These are phyloP conservation scores for Aricia artaxerxes DNA, from an alignment of 2,888 invertebrate genomes.

Conservation along the genomic window DNA sequence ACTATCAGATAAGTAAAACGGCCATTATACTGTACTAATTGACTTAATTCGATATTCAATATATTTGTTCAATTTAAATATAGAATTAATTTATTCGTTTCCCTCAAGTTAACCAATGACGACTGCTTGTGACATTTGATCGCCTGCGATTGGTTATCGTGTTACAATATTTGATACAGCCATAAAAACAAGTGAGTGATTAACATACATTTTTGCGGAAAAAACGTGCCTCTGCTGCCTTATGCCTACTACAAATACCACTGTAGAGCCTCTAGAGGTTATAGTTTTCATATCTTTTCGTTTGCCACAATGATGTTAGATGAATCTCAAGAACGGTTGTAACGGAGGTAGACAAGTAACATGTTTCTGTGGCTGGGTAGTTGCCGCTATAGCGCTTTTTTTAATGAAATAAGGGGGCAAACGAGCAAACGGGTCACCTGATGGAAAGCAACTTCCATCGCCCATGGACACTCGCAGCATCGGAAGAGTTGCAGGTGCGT, in stretches of 20 bases:
- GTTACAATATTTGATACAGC: constrained; percentile 7
- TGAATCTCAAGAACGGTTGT: too few species aligned
- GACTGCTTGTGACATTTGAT: not conserved
- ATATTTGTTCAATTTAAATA: not conserved
- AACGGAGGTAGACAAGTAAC: too few species aligned
- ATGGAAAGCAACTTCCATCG: too few species aligned
- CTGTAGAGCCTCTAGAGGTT: not conserved
- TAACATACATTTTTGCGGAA: not conserved
- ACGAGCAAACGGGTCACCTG: too few species aligned
- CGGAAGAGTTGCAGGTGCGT: too few species aligned
- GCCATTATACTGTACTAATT: too few species aligned
- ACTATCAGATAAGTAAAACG: not conserved
- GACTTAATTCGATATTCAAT: not conserved
- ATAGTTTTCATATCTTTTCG: too few species aligned
- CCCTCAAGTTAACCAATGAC: not conserved
- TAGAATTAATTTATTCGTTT: constrained; percentile 9
- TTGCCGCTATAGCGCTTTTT: too few species aligned
- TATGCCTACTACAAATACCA: not conserved
- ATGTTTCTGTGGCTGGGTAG: too few species aligned
- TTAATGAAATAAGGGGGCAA: too few species aligned
- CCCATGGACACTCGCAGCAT: too few species aligned
- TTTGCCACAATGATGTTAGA: too few species aligned
- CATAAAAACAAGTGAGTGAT: not conserved
- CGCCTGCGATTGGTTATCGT: not conserved
- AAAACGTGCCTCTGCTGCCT: not conserved